These are phyloP conservation scores for Hybognathus amarus DNA, from an alignment of 2,797 vertebrate species.

Conservation along the genomic window DNA sequence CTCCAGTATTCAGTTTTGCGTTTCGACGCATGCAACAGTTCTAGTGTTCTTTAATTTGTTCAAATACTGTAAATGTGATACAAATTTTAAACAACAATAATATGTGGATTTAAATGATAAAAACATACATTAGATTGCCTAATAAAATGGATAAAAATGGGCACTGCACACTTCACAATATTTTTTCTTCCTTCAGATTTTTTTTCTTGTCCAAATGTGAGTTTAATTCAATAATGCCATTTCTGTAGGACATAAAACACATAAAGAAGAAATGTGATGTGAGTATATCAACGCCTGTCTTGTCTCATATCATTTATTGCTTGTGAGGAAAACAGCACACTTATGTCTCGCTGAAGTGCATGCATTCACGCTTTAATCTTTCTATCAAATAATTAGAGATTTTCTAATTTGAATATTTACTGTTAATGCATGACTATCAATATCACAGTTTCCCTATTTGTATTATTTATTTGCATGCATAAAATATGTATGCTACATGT, in stretches of 20 bases:
- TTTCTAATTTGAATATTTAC: background rate
- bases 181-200: background rate
- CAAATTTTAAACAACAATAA: background rate
- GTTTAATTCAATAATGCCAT: conserved; percentile 37
- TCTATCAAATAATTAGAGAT: background rate
- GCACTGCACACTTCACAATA: background rate
- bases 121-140: conserved; percentile 2
- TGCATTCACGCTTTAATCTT: conserved; percentile 3
- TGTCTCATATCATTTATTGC: conserved; percentile 30
- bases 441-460: background rate
- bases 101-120: background rate
- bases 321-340: conserved; percentile 32
- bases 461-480: background rate
- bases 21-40: conserved; percentile 23
- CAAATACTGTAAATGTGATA: background rate
- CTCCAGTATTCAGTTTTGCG: conserved; percentile 26
- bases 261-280: conserved; percentile 34
- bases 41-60: background rate
- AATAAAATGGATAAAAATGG: background rate
- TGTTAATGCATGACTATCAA: background rate
- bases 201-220: conserved; percentile 14
- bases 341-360: conserved; percentile 15
- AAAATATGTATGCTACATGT: background rate
- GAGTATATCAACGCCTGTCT: conserved; percentile 30
- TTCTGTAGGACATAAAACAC: conserved; percentile 17